Evolutionary conservation across 2,888 invertebrate species (phyloP).

Genomic region (Eristalinus sepulchralis): DNA sequence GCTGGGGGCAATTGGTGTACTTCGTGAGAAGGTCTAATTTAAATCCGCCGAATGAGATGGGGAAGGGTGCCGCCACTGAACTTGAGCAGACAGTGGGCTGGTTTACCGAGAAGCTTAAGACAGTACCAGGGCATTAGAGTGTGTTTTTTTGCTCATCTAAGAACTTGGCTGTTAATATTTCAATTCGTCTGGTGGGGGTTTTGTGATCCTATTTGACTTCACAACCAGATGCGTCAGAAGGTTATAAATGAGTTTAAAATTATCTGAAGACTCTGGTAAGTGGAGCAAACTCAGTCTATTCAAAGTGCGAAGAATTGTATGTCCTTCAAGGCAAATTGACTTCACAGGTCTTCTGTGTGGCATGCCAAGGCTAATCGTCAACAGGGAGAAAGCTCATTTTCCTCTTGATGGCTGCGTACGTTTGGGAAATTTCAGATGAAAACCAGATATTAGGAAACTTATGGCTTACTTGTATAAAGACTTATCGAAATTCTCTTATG

Average conservation of each 20-base stretch:
- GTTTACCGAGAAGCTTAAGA: background rate
- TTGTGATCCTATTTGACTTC: background rate
- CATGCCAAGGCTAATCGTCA: too few relatives aligned
- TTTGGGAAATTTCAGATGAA: too few relatives aligned
- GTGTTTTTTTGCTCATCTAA: background rate
- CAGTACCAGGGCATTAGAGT: background rate
- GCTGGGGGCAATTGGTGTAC: background rate
- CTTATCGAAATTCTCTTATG: too few relatives aligned
- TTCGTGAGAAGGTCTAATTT: background rate
- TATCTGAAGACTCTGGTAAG: too few relatives aligned
- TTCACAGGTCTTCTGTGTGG: too few relatives aligned
- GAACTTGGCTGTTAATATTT: background rate
- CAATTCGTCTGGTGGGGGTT: background rate
- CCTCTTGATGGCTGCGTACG: too few relatives aligned
- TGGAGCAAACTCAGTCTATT: too few relatives aligned
- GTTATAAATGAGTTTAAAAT: background rate
- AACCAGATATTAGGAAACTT: too few relatives aligned
- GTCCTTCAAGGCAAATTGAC: too few relatives aligned
- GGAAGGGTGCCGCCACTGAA: background rate
- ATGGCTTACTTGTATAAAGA: too few relatives aligned
- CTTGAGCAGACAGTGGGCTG: background rate
- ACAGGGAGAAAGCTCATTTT: too few relatives aligned
- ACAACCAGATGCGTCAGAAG: background rate
- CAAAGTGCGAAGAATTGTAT: too few relatives aligned
- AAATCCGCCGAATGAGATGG: background rate